phyloP scores from a whole-genome alignment of 2,113 vertebrate genomes.

The Oryzias javanicus region DNA sequence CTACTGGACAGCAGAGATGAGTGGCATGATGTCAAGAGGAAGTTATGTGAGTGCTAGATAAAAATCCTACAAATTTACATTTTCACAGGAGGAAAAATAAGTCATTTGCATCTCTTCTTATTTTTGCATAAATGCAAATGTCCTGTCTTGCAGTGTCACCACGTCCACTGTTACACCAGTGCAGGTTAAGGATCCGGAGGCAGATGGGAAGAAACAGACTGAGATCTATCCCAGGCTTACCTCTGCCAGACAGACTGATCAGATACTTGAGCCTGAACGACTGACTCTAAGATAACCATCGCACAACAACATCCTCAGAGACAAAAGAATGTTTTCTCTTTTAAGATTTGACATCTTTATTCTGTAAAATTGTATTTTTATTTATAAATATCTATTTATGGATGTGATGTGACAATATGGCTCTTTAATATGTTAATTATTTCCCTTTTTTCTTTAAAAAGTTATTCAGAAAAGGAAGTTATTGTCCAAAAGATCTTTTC shows the following conservation, averaged over 20 bases:
- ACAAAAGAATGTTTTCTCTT: conserved; percentile 48
- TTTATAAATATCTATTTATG: conserved; percentile 62
- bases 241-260: conserved; percentile 85
- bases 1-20: conserved; percentile 87
- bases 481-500: conserved; percentile 43
- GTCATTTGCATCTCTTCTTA: conserved; percentile 18
- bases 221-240: conserved; percentile 80
- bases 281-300: conserved; percentile 41
- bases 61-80: conserved; percentile 1
- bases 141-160: conserved; percentile 79
- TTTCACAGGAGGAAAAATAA: conserved; percentile 2
- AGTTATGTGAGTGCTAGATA: conserved; percentile 80
- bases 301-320: conserved; percentile 19
- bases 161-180: conserved; percentile 87
- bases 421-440: conserved; percentile 36
- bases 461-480: conserved; percentile 38
- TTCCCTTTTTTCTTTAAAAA: conserved; percentile 19
- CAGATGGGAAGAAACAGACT: conserved; percentile 82
- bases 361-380: conserved; percentile 31
- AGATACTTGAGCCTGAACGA: conserved; percentile 74
- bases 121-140: background rate
- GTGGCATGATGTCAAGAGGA: conserved; percentile 85
- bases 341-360: conserved; percentile 34
- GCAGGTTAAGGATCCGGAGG: conserved; percentile 83
- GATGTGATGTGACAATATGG: conserved; percentile 27